Percentiles rank a stretch among this genome's conserved stretches.
These are phyloP conservation scores for Falcunculus frontatus DNA, from an alignment of 2,113 vertebrate genomes.

Conservation along the genomic window DNA sequence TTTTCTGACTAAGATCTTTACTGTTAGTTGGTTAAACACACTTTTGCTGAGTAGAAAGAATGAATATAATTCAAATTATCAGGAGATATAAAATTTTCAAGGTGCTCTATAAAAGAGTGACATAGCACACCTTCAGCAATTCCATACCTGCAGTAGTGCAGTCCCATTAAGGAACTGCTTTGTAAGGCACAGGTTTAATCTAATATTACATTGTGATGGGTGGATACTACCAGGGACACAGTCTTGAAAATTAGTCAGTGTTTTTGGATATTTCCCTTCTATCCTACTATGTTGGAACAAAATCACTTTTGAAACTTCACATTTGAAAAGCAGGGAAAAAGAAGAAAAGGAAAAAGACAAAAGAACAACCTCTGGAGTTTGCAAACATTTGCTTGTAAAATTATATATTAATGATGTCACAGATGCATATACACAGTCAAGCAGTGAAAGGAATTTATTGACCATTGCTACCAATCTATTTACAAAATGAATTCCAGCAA, in stretches of 20 bases:
- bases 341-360: background rate
- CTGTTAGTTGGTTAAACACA: background rate
- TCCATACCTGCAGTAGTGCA: background rate
- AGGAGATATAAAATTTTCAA: background rate
- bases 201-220: background rate
- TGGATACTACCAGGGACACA: background rate
- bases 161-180: background rate
- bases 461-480: background rate
- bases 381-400: background rate
- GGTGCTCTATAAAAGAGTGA: background rate
- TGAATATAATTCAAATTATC: background rate
- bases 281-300: background rate
- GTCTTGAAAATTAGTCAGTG: background rate
- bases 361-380: background rate
- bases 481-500: constrained; percentile 22
- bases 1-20: background rate
- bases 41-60: background rate
- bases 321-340: background rate
- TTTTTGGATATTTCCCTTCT: background rate
- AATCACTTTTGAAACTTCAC: background rate
- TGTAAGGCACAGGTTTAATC: background rate
- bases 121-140: background rate
- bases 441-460: constrained; percentile 12
- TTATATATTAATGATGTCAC: background rate
- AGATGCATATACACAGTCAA: background rate